Percentiles rank a stretch among this genome's conserved stretches.
Evolutionary conservation across 2,797 vertebrate species (phyloP).

Genomic region (Amblyraja radiata): DNA sequence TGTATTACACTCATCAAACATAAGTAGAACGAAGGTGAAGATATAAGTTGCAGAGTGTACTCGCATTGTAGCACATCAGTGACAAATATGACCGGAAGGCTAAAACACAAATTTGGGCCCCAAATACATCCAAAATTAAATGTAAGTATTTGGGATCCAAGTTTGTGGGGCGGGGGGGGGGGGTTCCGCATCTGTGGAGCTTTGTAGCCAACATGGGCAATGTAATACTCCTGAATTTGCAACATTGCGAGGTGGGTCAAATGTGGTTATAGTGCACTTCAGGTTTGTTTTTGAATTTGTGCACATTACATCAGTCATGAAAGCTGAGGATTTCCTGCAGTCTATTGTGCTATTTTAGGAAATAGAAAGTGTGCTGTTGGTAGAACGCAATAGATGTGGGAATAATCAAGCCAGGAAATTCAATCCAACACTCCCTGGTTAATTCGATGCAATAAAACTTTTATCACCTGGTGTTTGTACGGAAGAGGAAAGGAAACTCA

Average conservation of each 20-base stretch:
- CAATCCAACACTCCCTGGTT: not conserved
- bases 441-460: not conserved
- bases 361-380: not conserved
- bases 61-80: too few relatives aligned
- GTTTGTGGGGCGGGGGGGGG: too few relatives aligned
- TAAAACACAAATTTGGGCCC: too few relatives aligned
- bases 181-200: not conserved
- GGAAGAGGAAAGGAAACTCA: not conserved
- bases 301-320: not conserved
- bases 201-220: not conserved
- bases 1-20: too few relatives aligned
- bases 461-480: not conserved
- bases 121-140: too few relatives aligned
- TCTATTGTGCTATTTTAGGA: not conserved
- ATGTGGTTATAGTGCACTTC: not conserved
- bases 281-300: not conserved
- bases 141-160: too few relatives aligned
- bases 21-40: too few relatives aligned
- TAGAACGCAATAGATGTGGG: not conserved
- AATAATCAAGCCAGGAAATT: not conserved
- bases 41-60: too few relatives aligned
- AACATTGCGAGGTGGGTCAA: not conserved
- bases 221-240: not conserved
- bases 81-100: too few relatives aligned
- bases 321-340: not conserved